Base-by-base conservation (phyloP, 2,797 vertebrate species). In the Erpetoichthys calabaricus region DNA sequence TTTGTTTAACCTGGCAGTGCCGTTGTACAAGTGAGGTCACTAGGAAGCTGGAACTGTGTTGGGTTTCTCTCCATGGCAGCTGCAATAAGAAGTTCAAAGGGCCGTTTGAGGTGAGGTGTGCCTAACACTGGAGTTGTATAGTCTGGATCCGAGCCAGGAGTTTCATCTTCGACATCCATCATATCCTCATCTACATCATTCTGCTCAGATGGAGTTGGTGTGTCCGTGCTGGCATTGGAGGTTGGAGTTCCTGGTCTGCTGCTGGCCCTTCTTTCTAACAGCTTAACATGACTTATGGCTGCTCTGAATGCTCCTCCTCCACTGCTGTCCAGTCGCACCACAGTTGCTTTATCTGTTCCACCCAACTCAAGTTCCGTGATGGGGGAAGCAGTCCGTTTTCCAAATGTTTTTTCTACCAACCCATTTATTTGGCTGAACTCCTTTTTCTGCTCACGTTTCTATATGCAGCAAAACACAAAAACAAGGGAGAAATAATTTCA, bases 11-110 rank as follows among this genome's bases (percentile, higher is more conserved):
- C 94, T 91, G 95, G 95, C 76, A 98, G 89, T 74, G 93, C 89
- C 55, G 91, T 95, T 68, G 93, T 96, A 81, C 92, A 97, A 61
- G 91, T 96, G 71, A 99, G 89, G 73, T 98, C 95, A 49, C 87
- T 95, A 68, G 94, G 96, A 69, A 99, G 80, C 81, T 98, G 93
- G 76, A 98, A 98, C 71, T 97, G 95, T 5, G 93, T 94, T 55
- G 95, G 92, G 73, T 97, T 98, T 72, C 91, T 87, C 78, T 98
- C 93, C 92, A 97, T 94, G 60, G 94, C 96, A 2, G 95, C 94
- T 41, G 94, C 92, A 61, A 99, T 97, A 52, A 99, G 86, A 68
- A 99, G 85, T 79, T 97, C 91, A 71, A 99, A 98, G 50, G 90
- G 95, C 65, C 91, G 86, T 76, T 93, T 95, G 63, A 99, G 85